phyloP scores from a whole-genome alignment of 1,140 invertebrate species.

The Lordiphosa clarofinis region DNA sequence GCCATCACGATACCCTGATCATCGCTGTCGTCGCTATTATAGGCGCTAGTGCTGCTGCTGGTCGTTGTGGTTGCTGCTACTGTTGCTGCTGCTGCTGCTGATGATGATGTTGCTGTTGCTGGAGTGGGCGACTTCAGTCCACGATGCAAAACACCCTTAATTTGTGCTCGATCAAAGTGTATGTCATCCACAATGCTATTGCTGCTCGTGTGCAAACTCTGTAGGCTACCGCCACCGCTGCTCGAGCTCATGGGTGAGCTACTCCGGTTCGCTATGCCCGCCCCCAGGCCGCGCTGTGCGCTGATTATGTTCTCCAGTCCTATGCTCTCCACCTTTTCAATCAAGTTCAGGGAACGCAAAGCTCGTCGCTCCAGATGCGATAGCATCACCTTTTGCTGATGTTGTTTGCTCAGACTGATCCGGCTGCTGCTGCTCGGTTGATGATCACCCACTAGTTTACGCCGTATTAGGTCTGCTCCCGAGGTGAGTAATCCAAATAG shows the following conservation, averaged over 20 bases:
- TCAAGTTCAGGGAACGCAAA: conserved; percentile 81
- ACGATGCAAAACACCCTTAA: conserved; percentile 67
- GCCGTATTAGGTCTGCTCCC: conserved; percentile 87
- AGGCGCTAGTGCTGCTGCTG: conserved; percentile 56
- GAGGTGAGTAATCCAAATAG: conserved; percentile 85
- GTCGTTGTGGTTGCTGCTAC: neutral
- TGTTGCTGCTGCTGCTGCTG: neutral
- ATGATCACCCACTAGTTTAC: conserved; percentile 82
- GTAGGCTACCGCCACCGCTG: conserved; percentile 83
- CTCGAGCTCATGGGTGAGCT: conserved; percentile 83
- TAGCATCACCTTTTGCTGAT: conserved; percentile 79
- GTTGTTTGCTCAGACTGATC: conserved; percentile 72
- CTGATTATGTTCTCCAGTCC: conserved; percentile 85
- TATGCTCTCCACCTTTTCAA: conserved; percentile 86
- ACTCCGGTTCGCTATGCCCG: conserved; percentile 75
- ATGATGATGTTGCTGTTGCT: conserved; percentile 8
- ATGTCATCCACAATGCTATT: conserved; percentile 79
- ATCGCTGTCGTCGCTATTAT: conserved; percentile 66
- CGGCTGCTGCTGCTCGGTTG: conserved; percentile 59
- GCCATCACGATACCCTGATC: conserved; percentile 60
- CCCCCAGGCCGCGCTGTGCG: conserved; percentile 77
- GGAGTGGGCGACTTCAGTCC: conserved; percentile 59
- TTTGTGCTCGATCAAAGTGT: conserved; percentile 74
- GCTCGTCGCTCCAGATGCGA: conserved; percentile 81
- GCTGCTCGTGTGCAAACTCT: conserved; percentile 80